Base-by-base conservation (phyloP, 2,888 invertebrate species). In the Bimastos eiseni region DNA sequence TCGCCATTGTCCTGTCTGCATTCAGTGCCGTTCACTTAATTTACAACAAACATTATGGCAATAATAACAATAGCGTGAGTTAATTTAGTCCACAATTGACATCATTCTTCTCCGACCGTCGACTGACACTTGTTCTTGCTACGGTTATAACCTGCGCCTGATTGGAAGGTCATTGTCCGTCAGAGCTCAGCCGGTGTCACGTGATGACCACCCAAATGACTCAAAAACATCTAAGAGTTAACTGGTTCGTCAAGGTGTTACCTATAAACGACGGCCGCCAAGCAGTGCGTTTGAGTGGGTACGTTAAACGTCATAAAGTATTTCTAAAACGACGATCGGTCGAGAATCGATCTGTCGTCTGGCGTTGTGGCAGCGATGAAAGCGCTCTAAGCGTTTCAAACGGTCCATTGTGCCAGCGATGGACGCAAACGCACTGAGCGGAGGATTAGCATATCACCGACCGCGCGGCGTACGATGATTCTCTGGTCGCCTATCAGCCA, bases 191-290 rank as follows among this genome's bases (percentile, higher is more conserved):
- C 30, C 70, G 30, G 11, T n/a, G 70, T n/a, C n/a, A n/a, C n/a
- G 11, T 13, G 30, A 70, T 11, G 70, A n/a, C 70, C 70, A n/a
- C 70, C 70, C 30, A 13, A 70, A 70, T 8, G 70, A 70, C 70
- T 30, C 70, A 70, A 0, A n/a, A 11, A n/a, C 30, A n/a, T 13
- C 70, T 70, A 70, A 70, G 30, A 70, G 30, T 30, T 70, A 70
- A 70, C 70, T 70, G 70, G n/a, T 70, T 70, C n/a, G 70, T 70
- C 70, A 70, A 70, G n/a, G 70, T 70, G 70, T 70, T 70, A n/a
- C 13, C 70, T n/a, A n/a, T n/a, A 70, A 70, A 0, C 11, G 70
- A 70, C 70, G 70, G n/a, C 30, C 70, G n/a, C 70, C 70, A 70
- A 70, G 30, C 70, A 70, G 70, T n/a, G 30, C 70, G 70, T n/a